Percentiles rank a stretch among this genome's conserved stretches.
Evolutionary conservation across 2,888 invertebrate species (phyloP).

Genomic region (Crocallis elinguaria): DNA sequence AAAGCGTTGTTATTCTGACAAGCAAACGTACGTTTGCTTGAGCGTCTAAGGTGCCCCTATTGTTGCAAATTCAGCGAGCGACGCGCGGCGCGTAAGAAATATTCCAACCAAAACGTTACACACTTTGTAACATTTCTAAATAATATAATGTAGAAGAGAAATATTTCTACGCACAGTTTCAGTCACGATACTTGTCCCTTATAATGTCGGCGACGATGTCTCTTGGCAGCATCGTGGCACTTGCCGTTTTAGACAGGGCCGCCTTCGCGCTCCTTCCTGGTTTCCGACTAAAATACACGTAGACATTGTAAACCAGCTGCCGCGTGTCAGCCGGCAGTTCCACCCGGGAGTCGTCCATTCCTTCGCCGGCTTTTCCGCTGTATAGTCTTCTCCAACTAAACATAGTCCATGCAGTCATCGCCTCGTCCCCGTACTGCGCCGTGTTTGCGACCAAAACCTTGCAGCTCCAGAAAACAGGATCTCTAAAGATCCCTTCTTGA

Average conservation of each 20-base stretch:
- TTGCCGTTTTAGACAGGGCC: conserved; percentile 72
- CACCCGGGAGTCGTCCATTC: conserved; percentile 61
- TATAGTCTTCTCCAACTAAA: conserved; percentile 80
- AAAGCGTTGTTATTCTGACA: too few species aligned
- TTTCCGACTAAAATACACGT: conserved; percentile 74
- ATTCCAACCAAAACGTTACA: neutral
- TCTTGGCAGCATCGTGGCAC: conserved; percentile 76
- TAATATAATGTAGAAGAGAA: neutral
- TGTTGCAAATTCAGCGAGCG: too few species aligned
- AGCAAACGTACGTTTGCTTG: too few species aligned
- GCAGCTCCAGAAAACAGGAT: conserved; percentile 5
- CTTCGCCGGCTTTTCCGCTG: conserved; percentile 63
- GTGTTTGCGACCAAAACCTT: conserved; percentile 54
- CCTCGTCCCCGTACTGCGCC: conserved; percentile 81
- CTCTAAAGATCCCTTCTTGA: conserved; percentile 9
- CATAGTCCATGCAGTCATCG: conserved; percentile 83
- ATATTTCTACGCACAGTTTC: conserved; percentile 13
- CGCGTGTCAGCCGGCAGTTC: conserved; percentile 77
- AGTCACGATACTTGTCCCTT: conserved; percentile 67
- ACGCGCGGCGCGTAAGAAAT: neutral
- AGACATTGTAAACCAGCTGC: conserved; percentile 78
- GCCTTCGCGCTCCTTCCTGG: conserved; percentile 73
- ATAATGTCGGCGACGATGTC: conserved; percentile 79
- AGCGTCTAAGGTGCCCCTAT: too few species aligned
- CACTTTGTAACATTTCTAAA: neutral